These are phyloP conservation scores for Neodiprion virginianus DNA, from an alignment of 1,140 invertebrate genomes.

Conservation along the genomic window DNA sequence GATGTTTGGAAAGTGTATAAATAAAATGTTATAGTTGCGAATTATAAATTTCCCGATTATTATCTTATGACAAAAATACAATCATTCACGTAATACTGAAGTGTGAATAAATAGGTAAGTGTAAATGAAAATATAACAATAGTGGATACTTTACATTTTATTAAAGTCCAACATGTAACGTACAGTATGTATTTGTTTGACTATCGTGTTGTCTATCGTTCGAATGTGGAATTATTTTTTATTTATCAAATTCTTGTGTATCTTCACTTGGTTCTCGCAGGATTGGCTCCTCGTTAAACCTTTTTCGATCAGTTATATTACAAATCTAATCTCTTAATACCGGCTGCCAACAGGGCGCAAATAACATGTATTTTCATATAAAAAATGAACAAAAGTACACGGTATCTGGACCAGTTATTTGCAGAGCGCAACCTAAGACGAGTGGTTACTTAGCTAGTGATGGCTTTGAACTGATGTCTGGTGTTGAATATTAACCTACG, in stretches of 20 bases:
- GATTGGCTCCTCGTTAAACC: not conserved
- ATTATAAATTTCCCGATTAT: too few relatives aligned
- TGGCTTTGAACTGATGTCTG: conserved; percentile 8
- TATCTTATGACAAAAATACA: too few relatives aligned
- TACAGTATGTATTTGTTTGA: conserved; percentile 46
- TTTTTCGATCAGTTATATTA: conserved; percentile 23
- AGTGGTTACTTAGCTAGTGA: conserved; percentile 13
- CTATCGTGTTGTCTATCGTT: conserved; percentile 44
- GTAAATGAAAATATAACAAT: not conserved
- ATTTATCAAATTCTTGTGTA: conserved; percentile 22
- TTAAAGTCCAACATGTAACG: conserved; percentile 48
- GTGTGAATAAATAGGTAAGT: not conserved
- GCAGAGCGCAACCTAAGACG: not conserved
- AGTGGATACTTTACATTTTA: conserved; percentile 45
- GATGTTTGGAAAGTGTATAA: too few relatives aligned
- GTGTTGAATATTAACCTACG: conserved; percentile 57
- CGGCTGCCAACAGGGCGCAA: conserved; percentile 15
- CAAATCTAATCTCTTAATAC: conserved; percentile 29
- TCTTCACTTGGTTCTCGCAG: conserved; percentile 20
- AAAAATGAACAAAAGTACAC: conserved; percentile 8
- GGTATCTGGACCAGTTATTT: not conserved
- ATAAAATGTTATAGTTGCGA: too few relatives aligned
- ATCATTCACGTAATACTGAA: not conserved
- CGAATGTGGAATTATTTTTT: conserved; percentile 38
- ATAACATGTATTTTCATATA: conserved; percentile 16